Conservation (phyloP, 2,888 invertebrate genomes). For the Tachina fera region DNA sequence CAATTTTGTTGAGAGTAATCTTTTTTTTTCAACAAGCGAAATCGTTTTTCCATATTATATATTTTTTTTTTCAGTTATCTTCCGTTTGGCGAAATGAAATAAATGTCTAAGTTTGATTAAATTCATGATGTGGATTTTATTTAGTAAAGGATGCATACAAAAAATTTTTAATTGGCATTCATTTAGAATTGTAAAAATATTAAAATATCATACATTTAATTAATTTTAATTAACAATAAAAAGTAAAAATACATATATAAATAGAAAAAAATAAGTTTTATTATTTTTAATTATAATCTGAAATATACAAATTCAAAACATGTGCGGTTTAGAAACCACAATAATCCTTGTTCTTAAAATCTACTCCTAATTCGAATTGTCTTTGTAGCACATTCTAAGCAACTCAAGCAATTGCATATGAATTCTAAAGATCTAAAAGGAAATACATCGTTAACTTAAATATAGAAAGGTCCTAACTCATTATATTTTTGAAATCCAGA, state of each 20-base stretch:
- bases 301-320: neutral
- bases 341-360: neutral
- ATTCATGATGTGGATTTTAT: constrained; percentile 19
- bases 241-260: constrained; percentile 23
- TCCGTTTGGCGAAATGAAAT: neutral
- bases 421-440: too few relatives aligned
- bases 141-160: constrained; percentile 18
- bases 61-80: neutral
- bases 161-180: constrained; percentile 65
- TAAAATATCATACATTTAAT: constrained; percentile 55
- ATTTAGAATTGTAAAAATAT: constrained; percentile 45
- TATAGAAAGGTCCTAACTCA: too few relatives aligned
- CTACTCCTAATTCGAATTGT: neutral
- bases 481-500: too few relatives aligned
- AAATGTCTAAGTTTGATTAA: neutral
- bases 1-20: neutral
- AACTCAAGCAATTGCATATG: too few relatives aligned
- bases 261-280: neutral
- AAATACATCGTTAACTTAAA: too few relatives aligned
- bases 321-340: too few relatives aligned
- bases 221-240: constrained; percentile 57
- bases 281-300: neutral
- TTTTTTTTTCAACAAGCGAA: neutral
- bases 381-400: too few relatives aligned
- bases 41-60: constrained; percentile 5